Conservation (phyloP, 1,140 invertebrate species). For the Potamilus streckersoni region DNA sequence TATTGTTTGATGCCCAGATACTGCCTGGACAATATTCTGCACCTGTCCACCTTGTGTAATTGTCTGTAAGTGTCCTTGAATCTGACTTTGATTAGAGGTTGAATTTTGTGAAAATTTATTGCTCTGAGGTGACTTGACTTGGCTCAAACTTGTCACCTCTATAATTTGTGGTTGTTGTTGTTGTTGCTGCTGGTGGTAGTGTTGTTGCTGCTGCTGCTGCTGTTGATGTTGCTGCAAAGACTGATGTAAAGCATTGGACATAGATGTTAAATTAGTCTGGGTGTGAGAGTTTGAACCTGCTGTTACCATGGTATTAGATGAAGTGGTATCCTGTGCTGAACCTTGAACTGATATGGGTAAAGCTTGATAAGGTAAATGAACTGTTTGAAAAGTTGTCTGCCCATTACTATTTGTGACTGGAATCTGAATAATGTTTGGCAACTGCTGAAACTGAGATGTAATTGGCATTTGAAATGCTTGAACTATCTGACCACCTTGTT, state of each 20-base stretch:
- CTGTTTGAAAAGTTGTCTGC: slow-evolving; percentile 18
- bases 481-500: slow-evolving; percentile 19
- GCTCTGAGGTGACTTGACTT: too few relatives aligned
- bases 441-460: slow-evolving; percentile 23
- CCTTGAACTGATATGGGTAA: too few relatives aligned
- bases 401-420: slow-evolving; percentile 23
- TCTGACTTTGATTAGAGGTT: too few relatives aligned
- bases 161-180: not conserved
- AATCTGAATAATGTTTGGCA: slow-evolving; percentile 27
- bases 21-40: slow-evolving; percentile 26
- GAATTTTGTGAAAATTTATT: too few relatives aligned
- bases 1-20: slow-evolving; percentile 18
- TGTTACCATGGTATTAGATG: too few relatives aligned
- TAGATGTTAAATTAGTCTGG: too few relatives aligned
- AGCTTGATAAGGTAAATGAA: too few relatives aligned
- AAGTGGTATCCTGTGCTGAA: too few relatives aligned
- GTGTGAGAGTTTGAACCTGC: too few relatives aligned
- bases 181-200: not conserved
- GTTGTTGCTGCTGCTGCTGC: slow-evolving; percentile 15
- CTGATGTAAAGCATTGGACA: not conserved
- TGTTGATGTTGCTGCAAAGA: slow-evolving; percentile 18
- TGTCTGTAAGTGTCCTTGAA: too few relatives aligned
- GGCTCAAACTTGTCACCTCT: too few relatives aligned
- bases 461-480: slow-evolving; percentile 23
- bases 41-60: not conserved